These are phyloP conservation scores for Aphidius colemani DNA, from an alignment of 2,888 invertebrate genomes.

Conservation along the genomic window DNA sequence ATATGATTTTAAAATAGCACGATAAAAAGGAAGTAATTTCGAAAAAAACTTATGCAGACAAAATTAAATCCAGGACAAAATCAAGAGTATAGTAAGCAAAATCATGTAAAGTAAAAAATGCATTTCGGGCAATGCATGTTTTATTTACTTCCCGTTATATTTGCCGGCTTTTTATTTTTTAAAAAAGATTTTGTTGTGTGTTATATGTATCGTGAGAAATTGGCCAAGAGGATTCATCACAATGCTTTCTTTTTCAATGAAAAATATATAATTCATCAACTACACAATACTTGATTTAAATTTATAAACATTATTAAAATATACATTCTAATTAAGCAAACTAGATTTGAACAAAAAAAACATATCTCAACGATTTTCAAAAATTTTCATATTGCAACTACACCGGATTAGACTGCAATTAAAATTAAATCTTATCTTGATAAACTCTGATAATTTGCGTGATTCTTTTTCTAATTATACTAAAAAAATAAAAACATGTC, in stretches of 20 bases:
- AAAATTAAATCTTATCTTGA: background rate
- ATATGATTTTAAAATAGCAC: slow-evolving; percentile 1
- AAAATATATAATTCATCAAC: slow-evolving; percentile 1
- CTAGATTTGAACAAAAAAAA: background rate
- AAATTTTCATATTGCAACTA: background rate
- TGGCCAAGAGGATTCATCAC: slow-evolving; percentile 27
- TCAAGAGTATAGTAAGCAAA: no score
- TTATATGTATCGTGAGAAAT: slow-evolving; percentile 49
- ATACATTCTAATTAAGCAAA: no score
- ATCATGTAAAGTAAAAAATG: no score
- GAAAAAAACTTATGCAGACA: slow-evolving; percentile 2
- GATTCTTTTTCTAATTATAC: no score
- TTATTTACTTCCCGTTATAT: no score
- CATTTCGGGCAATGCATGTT: no score
- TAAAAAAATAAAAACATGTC: background rate
- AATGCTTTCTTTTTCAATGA: slow-evolving; percentile 21
- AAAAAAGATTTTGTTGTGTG: no score
- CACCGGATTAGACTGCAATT: slow-evolving; percentile 1
- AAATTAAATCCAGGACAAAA: slow-evolving; percentile 36
- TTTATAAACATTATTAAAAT: no score
- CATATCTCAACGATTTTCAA: background rate
- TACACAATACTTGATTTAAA: no score
- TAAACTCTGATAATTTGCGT: no score
- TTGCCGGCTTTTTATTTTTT: no score
- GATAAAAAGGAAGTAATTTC: background rate